These are phyloP conservation scores for Noctua janthe DNA, from an alignment of 2,888 invertebrate species.

Conservation along the genomic window DNA sequence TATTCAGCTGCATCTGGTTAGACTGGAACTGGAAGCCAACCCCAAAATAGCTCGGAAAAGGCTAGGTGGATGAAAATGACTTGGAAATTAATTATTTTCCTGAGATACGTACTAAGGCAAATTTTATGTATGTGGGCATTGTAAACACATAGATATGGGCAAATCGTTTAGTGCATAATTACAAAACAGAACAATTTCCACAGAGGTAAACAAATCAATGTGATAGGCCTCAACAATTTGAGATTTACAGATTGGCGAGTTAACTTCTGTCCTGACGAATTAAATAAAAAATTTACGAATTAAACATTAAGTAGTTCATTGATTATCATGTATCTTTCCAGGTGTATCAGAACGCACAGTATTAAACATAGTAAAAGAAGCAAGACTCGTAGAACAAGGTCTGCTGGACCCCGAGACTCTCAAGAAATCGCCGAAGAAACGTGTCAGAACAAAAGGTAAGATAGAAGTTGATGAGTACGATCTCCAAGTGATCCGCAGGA, in stretches of 20 bases:
- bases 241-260: not conserved
- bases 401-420: conserved; percentile 85
- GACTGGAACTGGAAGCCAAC: too few species aligned
- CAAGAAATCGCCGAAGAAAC: conserved; percentile 85
- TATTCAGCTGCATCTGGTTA: too few species aligned
- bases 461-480: conserved; percentile 88
- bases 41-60: too few species aligned
- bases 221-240: not conserved
- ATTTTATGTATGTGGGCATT: too few species aligned
- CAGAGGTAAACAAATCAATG: not conserved
- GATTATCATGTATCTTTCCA: conserved; percentile 62
- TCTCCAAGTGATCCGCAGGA: conserved; percentile 84
- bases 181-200: not conserved
- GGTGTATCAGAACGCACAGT: conserved; percentile 88
- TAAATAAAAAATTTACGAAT: too few species aligned
- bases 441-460: conserved; percentile 86
- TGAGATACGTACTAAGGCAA: not conserved
- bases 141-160: too few species aligned
- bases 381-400: conserved; percentile 86
- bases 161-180: not conserved
- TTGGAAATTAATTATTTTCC: not conserved
- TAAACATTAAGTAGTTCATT: not conserved
- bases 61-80: too few species aligned
- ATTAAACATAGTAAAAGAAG: conserved; percentile 86
- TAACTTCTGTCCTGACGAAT: not conserved